A percentile compares a stretch with the other conserved stretches of the same genome.
These are phyloP conservation scores for Hypsopygia costalis DNA, from an alignment of 2,888 invertebrate genomes.

Conservation along the genomic window DNA sequence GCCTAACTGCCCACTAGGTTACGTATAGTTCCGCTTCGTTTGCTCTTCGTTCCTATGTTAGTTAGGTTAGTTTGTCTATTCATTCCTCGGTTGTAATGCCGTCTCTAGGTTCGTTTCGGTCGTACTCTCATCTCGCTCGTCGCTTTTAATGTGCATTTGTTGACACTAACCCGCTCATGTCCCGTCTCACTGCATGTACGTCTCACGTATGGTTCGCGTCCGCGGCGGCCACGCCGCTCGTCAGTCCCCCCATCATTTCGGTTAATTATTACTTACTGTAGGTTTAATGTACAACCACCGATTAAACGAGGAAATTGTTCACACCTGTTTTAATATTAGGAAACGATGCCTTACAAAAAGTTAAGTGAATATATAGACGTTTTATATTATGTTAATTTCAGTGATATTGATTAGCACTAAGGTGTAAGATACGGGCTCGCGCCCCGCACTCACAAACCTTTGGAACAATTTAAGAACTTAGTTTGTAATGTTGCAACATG, in stretches of 20 bases:
- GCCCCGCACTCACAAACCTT: constrained; percentile 61
- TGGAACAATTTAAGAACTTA: constrained; percentile 78
- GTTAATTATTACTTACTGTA: constrained; percentile 54
- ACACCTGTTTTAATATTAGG: constrained; percentile 73
- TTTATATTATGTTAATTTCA: constrained; percentile 77
- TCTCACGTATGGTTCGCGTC: constrained; percentile 20
- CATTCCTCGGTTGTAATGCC: constrained; percentile 53
- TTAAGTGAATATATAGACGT: constrained; percentile 75
- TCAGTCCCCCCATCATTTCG: constrained; percentile 49
- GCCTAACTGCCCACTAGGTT: constrained; percentile 66
- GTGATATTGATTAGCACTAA: constrained; percentile 71
- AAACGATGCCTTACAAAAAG: constrained; percentile 74
- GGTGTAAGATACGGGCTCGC: constrained; percentile 53
- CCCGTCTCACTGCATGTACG: constrained; percentile 14
- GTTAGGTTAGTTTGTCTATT: constrained; percentile 70
- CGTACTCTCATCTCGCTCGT: constrained; percentile 26
- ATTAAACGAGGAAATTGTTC: constrained; percentile 61
- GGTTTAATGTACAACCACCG: constrained; percentile 73
- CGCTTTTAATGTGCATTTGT: constrained; percentile 14
- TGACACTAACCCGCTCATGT: constrained; percentile 18
- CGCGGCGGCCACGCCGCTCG: constrained; percentile 36
- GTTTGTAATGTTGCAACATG: constrained; percentile 74
- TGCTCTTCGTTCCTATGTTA: constrained; percentile 69
- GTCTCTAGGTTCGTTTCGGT: constrained; percentile 37
- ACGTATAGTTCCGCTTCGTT: constrained; percentile 55